A percentile compares a stretch with the other conserved stretches of the same genome.
phyloP scores from a whole-genome alignment of 2,113 vertebrate genomes.

The Clarias gariepinus region DNA sequence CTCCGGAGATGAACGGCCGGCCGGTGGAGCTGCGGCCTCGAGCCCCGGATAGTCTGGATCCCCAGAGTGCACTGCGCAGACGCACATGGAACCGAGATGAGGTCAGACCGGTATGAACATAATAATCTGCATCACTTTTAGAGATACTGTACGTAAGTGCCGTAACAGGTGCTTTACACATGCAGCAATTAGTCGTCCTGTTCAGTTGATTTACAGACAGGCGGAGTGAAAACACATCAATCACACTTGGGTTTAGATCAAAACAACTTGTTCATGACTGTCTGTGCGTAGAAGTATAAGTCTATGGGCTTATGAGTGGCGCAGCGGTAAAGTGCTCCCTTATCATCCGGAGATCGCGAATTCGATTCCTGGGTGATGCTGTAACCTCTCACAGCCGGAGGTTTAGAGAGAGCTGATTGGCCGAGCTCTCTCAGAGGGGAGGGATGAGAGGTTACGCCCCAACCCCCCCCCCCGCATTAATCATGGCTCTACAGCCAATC shows the following conservation, averaged over 20 bases:
- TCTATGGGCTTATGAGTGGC: too few species aligned
- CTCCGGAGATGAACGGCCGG: conserved; percentile 85
- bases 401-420: too few species aligned
- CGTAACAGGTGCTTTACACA: background rate
- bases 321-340: too few species aligned
- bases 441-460: too few species aligned
- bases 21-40: conserved; percentile 81
- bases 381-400: too few species aligned
- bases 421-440: too few species aligned
- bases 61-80: conserved; percentile 85
- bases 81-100: conserved; percentile 98
- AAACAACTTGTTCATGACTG: background rate
- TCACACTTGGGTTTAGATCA: background rate
- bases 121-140: background rate
- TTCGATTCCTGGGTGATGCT: too few species aligned
- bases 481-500: too few species aligned
- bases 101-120: conserved; percentile 71
- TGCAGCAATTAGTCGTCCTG: background rate
- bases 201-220: background rate
- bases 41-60: conserved; percentile 82
- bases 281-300: background rate
- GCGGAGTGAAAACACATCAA: background rate
- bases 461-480: too few species aligned
- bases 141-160: background rate
- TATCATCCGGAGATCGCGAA: too few species aligned